Conservation (phyloP, 2,113 vertebrate genomes). For the Lepus timidus region DNA sequence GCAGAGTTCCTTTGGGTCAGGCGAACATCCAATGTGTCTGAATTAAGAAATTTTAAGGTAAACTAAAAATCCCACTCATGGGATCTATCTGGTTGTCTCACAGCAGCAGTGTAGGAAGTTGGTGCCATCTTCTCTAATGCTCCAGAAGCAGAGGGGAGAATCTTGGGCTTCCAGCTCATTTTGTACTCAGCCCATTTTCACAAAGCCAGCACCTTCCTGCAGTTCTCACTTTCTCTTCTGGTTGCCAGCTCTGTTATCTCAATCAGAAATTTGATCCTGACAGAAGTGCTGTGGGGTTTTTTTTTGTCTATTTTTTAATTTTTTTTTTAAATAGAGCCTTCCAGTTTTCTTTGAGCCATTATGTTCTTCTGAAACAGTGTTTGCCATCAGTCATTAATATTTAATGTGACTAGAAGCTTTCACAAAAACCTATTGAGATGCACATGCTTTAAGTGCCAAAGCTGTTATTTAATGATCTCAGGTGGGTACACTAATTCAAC, state of each 20-base stretch:
- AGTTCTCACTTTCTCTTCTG: constrained; percentile 47
- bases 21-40: not conserved
- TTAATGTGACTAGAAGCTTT: constrained; percentile 77
- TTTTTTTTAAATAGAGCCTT: constrained; percentile 39
- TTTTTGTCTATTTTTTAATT: constrained; percentile 16
- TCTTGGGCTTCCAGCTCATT: not conserved
- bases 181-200: constrained; percentile 23
- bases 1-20: not conserved
- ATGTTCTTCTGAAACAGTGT: constrained; percentile 68
- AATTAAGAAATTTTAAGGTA: constrained; percentile 49
- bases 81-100: not conserved
- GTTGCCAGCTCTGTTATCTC: constrained; percentile 52
- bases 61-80: constrained; percentile 30
- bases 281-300: not conserved
- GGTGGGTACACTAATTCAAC: constrained; percentile 67
- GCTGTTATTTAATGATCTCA: constrained; percentile 69
- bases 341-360: constrained; percentile 70
- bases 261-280: constrained; percentile 71
- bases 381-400: constrained; percentile 70
- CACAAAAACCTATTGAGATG: constrained; percentile 69
- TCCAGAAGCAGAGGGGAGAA: not conserved
- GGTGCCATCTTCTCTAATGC: not conserved
- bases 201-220: not conserved
- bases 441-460: constrained; percentile 67
- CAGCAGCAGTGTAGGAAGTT: not conserved